These are phyloP conservation scores for Euborellia annulipes DNA, from an alignment of 1,140 invertebrate genomes.

Conservation along the genomic window DNA sequence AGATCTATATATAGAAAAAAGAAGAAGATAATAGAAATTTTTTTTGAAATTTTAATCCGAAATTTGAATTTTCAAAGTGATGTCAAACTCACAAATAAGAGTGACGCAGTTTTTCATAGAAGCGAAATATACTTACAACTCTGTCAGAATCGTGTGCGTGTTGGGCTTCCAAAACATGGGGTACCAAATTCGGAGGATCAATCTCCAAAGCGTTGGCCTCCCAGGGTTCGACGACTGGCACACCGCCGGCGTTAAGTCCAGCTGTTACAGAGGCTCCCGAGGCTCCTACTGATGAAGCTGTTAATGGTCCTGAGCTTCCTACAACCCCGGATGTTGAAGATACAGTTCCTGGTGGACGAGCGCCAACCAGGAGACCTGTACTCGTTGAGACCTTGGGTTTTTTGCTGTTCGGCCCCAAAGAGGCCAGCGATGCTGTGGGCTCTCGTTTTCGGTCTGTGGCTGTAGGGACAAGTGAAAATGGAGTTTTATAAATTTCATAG, in stretches of 20 bases:
- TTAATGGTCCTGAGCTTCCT: neutral
- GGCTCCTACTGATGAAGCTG: too few species aligned
- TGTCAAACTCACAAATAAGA: slow-evolving; percentile 4
- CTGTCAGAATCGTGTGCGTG: slow-evolving; percentile 44
- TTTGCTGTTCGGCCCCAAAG: slow-evolving; percentile 27
- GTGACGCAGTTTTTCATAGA: slow-evolving; percentile 18
- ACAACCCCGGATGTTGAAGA: slow-evolving; percentile 23
- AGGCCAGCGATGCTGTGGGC: slow-evolving; percentile 25
- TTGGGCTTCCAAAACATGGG: slow-evolving; percentile 35
- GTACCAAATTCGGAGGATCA: slow-evolving; percentile 41
- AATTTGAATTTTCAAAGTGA: too few species aligned
- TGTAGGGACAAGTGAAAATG: too few species aligned
- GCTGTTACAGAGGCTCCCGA: too few species aligned
- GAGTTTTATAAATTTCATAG: too few species aligned
- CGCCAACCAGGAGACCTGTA: slow-evolving; percentile 6
- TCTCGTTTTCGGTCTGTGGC: slow-evolving; percentile 36
- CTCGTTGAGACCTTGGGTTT: slow-evolving; percentile 27
- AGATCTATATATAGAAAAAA: too few species aligned
- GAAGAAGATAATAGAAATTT: too few species aligned
- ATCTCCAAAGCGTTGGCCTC: slow-evolving; percentile 37
- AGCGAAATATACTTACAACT: slow-evolving; percentile 37
- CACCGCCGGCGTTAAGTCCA: too few species aligned
- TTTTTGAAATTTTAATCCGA: too few species aligned
- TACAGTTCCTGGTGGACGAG: slow-evolving; percentile 18
- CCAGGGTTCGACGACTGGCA: slow-evolving; percentile 33